Evolutionary conservation across 2,888 invertebrate genomes (phyloP), one percentile per base, ranked within the genome.

Genomic region (Eristalis arbustorum): DNA sequence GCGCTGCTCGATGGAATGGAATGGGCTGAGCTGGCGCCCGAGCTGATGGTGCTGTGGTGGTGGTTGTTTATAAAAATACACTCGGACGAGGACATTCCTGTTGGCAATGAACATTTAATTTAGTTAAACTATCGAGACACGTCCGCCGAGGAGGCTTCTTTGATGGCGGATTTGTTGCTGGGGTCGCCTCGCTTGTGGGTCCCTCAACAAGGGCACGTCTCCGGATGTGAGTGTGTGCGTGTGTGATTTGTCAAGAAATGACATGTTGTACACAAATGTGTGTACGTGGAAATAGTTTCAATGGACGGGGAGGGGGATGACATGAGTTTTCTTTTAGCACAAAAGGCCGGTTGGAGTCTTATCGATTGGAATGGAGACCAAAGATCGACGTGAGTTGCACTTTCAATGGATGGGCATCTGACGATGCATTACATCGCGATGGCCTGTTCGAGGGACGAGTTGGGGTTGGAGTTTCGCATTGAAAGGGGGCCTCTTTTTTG

Each of bases 31-130:
- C 5, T 25, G 69, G n/a, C n/a, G n/a, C n/a, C n/a, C n/a, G n/a
- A n/a, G n/a, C 34, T 42, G 31, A 61, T 42, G 64, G 25, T 66
- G 49, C 5, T 25, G 69, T 42, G 31, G 34, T 61, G 34, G 31
- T 37, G 42, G 28, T 77, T 75, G 87, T 83, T 83, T 83, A 79
- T 75, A 78, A 83, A 87, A 87, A 74, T 72, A 87, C 68, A 78
- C 63, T 83, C 71, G 78, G 83, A 68, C 83, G 78, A 49, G 49
- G 49, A 83, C 87, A 87, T 83, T 87, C 79, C 63, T 72, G 78
- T 22, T 57, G 66, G 63, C 59, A 75, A 64, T 23, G 75, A 87
- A 72, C 87, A 75, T 83, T 87, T 74, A 82, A 87, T 83, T 78
- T 83, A 79, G 75, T 72, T 64, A 76, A 25, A 59, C 67, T 76